Percentiles rank a stretch among this genome's conserved stretches.
These are phyloP conservation scores for Coilia nasus DNA, from an alignment of 2,797 vertebrate genomes.

Conservation along the genomic window DNA sequence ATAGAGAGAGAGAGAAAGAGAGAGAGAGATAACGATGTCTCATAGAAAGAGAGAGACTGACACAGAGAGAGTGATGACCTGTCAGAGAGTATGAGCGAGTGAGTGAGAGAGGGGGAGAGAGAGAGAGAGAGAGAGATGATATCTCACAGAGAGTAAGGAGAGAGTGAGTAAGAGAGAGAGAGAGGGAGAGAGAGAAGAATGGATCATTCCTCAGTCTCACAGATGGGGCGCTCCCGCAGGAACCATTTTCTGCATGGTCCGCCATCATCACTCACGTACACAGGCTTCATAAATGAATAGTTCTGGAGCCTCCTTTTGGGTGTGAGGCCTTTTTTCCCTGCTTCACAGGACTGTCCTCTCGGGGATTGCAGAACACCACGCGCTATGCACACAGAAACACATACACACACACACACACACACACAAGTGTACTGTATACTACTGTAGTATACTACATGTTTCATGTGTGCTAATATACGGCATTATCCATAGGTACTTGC, in stretches of 20 bases:
- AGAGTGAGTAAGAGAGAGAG: neutral
- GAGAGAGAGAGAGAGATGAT: neutral
- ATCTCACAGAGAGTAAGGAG: constrained; percentile 38
- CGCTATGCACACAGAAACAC: constrained; percentile 37
- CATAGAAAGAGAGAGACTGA: neutral
- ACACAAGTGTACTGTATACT: too few species aligned
- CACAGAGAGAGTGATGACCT: constrained; percentile 24
- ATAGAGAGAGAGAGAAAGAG: constrained; percentile 36
- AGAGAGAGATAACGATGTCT: constrained; percentile 34
- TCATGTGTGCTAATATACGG: too few species aligned
- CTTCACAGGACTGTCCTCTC: constrained; percentile 25
- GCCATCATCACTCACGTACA: constrained; percentile 64
- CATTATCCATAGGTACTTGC: too few species aligned
- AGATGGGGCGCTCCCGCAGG: constrained; percentile 62
- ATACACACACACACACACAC: neutral
- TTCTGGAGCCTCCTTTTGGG: constrained; percentile 55
- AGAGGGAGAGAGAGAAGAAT: constrained; percentile 29
- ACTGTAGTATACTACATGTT: too few species aligned
- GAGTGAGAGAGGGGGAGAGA: constrained; percentile 11
- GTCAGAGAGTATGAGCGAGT: neutral
- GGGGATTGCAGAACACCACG: constrained; percentile 10
- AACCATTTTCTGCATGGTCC: constrained; percentile 55
- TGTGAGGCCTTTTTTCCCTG: constrained; percentile 38
- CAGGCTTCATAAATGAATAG: constrained; percentile 63
- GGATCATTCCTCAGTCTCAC: constrained; percentile 57